Conservation (phyloP, 2,888 invertebrate species). For the Cosmia trapezina region DNA sequence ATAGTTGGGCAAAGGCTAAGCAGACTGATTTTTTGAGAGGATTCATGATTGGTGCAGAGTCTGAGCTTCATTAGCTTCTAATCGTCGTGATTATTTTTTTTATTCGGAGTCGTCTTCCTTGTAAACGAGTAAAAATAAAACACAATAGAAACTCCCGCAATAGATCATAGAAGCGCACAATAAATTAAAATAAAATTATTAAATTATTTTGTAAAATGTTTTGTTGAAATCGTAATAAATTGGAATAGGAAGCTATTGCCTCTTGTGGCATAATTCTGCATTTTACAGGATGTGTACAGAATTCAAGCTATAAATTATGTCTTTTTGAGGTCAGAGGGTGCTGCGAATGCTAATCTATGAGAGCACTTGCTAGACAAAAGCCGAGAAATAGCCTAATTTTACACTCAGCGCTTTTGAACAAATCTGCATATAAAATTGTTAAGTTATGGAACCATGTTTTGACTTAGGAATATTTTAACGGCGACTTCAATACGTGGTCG, state of each 20-base stretch:
- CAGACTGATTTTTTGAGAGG: not conserved
- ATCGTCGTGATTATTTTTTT: too few species aligned
- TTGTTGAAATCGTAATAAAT: slow-evolving; percentile 7
- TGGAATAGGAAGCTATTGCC: not conserved
- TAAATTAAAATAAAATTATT: not conserved
- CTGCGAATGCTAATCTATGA: slow-evolving; percentile 45
- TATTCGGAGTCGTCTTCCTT: not conserved
- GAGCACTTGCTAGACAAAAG: slow-evolving; percentile 43
- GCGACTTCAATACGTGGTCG: too few species aligned
- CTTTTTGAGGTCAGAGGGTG: slow-evolving; percentile 46
- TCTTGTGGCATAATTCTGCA: slow-evolving; percentile 21
- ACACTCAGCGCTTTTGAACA: slow-evolving; percentile 14
- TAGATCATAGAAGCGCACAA: not conserved
- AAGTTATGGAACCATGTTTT: slow-evolving; percentile 3
- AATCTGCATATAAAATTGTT: slow-evolving; percentile 1
- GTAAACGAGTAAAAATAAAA: not conserved
- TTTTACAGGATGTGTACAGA: slow-evolving; percentile 40
- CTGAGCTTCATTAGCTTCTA: not conserved
- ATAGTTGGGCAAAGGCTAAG: too few species aligned
- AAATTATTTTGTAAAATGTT: not conserved
- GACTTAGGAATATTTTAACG: slow-evolving; percentile 2
- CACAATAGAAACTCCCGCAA: not conserved
- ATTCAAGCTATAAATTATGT: slow-evolving; percentile 49
- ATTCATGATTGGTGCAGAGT: not conserved
- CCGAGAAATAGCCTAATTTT: slow-evolving; percentile 37